These are phyloP conservation scores for Drosophila cracens DNA, from an alignment of 2,888 invertebrate genomes.

Conservation along the genomic window DNA sequence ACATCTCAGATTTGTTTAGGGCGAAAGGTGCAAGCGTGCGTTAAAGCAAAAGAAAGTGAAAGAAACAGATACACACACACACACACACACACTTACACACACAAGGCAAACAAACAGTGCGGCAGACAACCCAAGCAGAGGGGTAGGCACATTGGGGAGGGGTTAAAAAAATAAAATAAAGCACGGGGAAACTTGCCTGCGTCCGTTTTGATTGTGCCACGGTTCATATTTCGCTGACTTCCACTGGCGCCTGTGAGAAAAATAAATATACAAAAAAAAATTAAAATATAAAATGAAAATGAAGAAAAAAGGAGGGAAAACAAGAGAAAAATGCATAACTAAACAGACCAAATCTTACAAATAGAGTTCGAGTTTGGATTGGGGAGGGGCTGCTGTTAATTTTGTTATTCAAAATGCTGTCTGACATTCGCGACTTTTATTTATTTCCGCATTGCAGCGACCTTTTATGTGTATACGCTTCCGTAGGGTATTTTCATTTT, in stretches of 20 bases:
- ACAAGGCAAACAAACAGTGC: slow-evolving; percentile 52
- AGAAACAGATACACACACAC: slow-evolving; percentile 40
- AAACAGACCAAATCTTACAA: slow-evolving; percentile 53
- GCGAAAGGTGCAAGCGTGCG: slow-evolving; percentile 76
- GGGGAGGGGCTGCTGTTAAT: slow-evolving; percentile 70
- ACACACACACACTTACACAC: slow-evolving; percentile 10
- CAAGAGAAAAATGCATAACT: slow-evolving; percentile 68
- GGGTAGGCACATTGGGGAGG: slow-evolving; percentile 24
- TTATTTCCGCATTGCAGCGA: slow-evolving; percentile 79
- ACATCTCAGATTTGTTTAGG: slow-evolving; percentile 12
- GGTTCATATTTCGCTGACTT: slow-evolving; percentile 43
- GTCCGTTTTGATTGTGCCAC: slow-evolving; percentile 39
- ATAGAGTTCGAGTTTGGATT: slow-evolving; percentile 34
- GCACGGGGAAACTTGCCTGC: slow-evolving; percentile 64
- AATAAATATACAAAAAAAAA: slow-evolving; percentile 55
- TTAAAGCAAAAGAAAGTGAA: slow-evolving; percentile 58
- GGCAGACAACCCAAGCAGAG: slow-evolving; percentile 37
- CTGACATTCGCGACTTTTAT: slow-evolving; percentile 82
- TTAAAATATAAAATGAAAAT: slow-evolving; percentile 49
- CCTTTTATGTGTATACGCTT: not conserved
- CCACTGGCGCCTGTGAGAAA: slow-evolving; percentile 55
- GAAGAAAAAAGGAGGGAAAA: slow-evolving; percentile 8
- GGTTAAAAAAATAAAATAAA: not conserved
- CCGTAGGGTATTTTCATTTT: not conserved
- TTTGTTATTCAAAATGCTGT: slow-evolving; percentile 84